Conservation (phyloP, 2,888 invertebrate species). For the Protonemura montana region DNA sequence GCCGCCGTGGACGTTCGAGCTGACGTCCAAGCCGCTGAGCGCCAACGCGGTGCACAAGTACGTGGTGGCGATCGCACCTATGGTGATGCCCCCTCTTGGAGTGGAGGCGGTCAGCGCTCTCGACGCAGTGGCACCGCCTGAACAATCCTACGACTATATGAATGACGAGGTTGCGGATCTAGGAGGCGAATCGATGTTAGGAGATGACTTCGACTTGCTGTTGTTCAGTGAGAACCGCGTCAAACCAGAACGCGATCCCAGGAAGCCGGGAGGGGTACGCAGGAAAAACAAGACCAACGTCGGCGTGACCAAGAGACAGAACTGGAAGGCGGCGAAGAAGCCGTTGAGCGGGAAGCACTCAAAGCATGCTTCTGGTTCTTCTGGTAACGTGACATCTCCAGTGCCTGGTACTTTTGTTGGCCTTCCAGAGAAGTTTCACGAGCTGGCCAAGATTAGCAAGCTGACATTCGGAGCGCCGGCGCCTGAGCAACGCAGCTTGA, state of each 20-base stretch:
- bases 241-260: neutral
- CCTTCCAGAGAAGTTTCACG: neutral
- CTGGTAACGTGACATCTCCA: no score
- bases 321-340: no score
- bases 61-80: neutral
- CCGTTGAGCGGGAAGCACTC: no score
- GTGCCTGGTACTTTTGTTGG: neutral
- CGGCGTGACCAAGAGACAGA: neutral
- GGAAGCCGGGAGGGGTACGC: no score
- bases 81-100: neutral
- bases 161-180: no score
- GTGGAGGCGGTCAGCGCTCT: neutral
- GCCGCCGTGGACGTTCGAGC: neutral
- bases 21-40: neutral
- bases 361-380: neutral
- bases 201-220: no score
- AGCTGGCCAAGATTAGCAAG: neutral
- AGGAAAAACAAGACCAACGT: no score
- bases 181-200: no score
- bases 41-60: neutral
- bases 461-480: neutral
- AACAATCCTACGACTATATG: neutral
- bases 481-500: neutral
- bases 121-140: neutral
- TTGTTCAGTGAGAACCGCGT: neutral